Evolutionary conservation across 1,140 invertebrate genomes (phyloP), one percentile per base, ranked within the genome.

Genomic region (Lepidurus packardi): DNA sequence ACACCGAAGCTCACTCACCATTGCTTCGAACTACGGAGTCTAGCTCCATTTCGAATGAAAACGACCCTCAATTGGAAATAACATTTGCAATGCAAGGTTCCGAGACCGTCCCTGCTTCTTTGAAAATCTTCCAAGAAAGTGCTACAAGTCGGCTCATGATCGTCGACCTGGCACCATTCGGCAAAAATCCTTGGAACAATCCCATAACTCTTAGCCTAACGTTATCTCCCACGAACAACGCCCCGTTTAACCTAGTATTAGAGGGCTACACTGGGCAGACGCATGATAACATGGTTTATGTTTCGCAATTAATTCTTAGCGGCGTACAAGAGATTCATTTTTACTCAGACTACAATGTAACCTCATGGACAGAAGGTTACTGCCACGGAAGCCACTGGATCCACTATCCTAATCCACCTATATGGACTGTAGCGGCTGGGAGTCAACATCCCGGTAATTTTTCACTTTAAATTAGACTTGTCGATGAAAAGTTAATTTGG

Each of bases 351-450:
- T 16, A 65, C 21, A 65, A 65, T 16, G 13, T 65, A n/a, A 65
- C 53, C 16, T 65, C 53, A 65, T 65, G 53, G 53, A 65, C 21
- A 21, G 53, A 65, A 65, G 13, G 53, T 65, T 65, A 65, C 53
- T n/a, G 16, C 21, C 53, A n/a, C 53, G 53, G 53, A 65, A 65
- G 13, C 13, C 53, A 7, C 13, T 65, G 53, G 53, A 65, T 21
- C 21, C 7, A 65, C 21, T 65, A 65, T 16, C 4, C 53, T n/a
- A n/a, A 21, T 65, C 34, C 53, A 65, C 53, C 34, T 34, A 65
- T 16, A 65, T 65, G 53, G 53, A 65, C 53, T 7, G 53, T 65
- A 16, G 53, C 9, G 16, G 53, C 53, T 21, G 53, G 53, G 16
- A 65, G 16, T 65, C 4, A 13, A 65, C 16, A 21, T 21, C 53